Evolutionary conservation across 37 sponge, comb jelly and placozoan genomes (phyloP), one percentile per base, ranked within the genome.

Genomic region (Chondrosia reniformis): DNA sequence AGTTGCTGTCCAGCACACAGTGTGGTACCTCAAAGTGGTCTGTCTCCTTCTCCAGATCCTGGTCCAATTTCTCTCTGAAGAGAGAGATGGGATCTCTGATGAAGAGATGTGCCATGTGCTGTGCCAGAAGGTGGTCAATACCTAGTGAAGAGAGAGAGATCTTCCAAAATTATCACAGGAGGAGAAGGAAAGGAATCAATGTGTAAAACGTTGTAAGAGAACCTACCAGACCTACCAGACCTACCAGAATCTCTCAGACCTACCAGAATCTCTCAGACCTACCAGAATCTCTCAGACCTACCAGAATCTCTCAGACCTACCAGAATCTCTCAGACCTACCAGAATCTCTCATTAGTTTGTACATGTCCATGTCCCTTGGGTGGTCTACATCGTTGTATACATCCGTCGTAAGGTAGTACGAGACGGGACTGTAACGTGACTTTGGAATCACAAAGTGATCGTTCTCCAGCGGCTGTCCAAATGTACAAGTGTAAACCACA

Each of bases 71-170:
- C 71, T 97, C 90, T 33, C 55, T 67, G 76, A 92, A 97, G 27
- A 94, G 85, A 1, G 90, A 86, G 74, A 97, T 74, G 10, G 98
- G 90, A 59, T 97, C 98, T 44, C 98, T 63, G 33, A 88, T 86
- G 76, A 97, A 97, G 34, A 97, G 62, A 63, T 97, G 98, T 8
- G 98, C 95, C 40, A 97, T 77, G 64, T 97, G 98, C 41, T 80
- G 78, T 12, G 98, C 95, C 54, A 97, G 75, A 19, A 94, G 65
- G 22, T 83, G 80, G 80, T 95, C 96, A 24, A 95, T 45, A 77
- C 92, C 96, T 94, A 42, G 36, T 75, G 25, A 46, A 0, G 10
- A n/a, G 67, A 34, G 9, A 56, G 3, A 56, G 7, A 56, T 24
- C n/a, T 2, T 28, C 58, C n/a, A 56, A 8, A 49, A 49, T 17